A percentile compares a stretch with the other conserved stretches of the same genome.
These are phyloP conservation scores for Tipula vernalis DNA, from an alignment of 2,888 invertebrate genomes.

Conservation along the genomic window DNA sequence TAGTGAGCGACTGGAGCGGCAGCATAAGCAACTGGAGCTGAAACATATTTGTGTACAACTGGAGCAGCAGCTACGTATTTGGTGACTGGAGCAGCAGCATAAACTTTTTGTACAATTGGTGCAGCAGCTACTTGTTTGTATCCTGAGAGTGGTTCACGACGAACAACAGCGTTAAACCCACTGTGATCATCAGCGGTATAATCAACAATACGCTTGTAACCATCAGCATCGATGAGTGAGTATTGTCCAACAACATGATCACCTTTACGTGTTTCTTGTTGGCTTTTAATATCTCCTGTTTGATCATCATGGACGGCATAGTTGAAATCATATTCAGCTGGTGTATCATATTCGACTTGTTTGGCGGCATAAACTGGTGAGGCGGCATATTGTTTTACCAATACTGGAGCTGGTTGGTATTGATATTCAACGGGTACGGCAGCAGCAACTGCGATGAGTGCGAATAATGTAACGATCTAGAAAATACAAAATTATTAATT, in stretches of 20 bases:
- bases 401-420: neutral
- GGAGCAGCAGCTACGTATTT: neutral
- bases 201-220: conserved; percentile 38
- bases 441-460: conserved; percentile 13
- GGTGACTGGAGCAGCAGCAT: conserved; percentile 12
- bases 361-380: neutral
- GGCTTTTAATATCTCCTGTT: conserved; percentile 41
- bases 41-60: conserved; percentile 12
- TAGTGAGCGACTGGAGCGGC: conserved; percentile 16
- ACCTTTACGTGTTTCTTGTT: conserved; percentile 39
- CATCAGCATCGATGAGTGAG: conserved; percentile 40
- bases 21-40: neutral
- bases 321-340: conserved; percentile 37
- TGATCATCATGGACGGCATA: conserved; percentile 38
- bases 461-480: neutral
- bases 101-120: conserved; percentile 5
- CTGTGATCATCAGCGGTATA: conserved; percentile 40
- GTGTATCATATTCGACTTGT: conserved; percentile 24
- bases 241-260: conserved; percentile 40
- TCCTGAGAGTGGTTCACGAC: conserved; percentile 33
- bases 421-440: neutral
- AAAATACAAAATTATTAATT: neutral
- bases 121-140: neutral
- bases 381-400: neutral
- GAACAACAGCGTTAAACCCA: conserved; percentile 42